These are phyloP conservation scores for Troides helena DNA, from an alignment of 2,888 invertebrate species.

Conservation along the genomic window DNA sequence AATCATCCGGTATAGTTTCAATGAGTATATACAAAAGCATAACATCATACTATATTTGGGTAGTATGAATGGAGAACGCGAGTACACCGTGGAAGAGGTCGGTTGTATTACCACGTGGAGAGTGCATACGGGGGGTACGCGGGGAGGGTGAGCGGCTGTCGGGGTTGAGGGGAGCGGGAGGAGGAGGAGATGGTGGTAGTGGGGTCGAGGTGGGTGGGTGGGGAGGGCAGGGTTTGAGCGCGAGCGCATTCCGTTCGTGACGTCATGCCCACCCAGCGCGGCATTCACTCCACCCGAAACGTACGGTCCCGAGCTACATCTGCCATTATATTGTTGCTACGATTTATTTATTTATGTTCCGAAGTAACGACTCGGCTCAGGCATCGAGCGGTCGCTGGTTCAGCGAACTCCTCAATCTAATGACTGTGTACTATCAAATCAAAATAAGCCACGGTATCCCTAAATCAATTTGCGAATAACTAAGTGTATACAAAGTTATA, in stretches of 20 bases:
- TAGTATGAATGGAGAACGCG: conserved; percentile 56
- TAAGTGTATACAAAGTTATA: no score
- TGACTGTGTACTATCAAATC: conserved; percentile 43
- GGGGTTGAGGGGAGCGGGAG: conserved; percentile 46
- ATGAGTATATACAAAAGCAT: conserved; percentile 4
- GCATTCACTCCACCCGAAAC: conserved; percentile 68
- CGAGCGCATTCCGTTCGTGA: conserved; percentile 77
- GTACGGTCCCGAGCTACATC: conserved; percentile 57
- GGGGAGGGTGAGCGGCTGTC: conserved; percentile 36
- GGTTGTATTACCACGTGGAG: conserved; percentile 59
- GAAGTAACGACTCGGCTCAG: conserved; percentile 50
- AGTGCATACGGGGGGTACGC: conserved; percentile 40
- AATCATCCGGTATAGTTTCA: neutral
- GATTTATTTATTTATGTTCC: conserved; percentile 61
- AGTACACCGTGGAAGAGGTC: conserved; percentile 43
- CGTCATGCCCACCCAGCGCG: conserved; percentile 79
- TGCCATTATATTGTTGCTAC: conserved; percentile 60
- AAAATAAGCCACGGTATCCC: conserved; percentile 47
- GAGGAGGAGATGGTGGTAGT: conserved; percentile 35
- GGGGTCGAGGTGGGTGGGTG: conserved; percentile 46
- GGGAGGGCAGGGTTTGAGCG: conserved; percentile 49
- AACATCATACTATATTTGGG: conserved; percentile 48
- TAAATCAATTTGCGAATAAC: conserved; percentile 34
- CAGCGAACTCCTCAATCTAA: conserved; percentile 46
- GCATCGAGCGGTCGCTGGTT: conserved; percentile 41